Evolutionary conservation across 1,140 invertebrate species (phyloP).

Genomic region (Cotesia vestalis): DNA sequence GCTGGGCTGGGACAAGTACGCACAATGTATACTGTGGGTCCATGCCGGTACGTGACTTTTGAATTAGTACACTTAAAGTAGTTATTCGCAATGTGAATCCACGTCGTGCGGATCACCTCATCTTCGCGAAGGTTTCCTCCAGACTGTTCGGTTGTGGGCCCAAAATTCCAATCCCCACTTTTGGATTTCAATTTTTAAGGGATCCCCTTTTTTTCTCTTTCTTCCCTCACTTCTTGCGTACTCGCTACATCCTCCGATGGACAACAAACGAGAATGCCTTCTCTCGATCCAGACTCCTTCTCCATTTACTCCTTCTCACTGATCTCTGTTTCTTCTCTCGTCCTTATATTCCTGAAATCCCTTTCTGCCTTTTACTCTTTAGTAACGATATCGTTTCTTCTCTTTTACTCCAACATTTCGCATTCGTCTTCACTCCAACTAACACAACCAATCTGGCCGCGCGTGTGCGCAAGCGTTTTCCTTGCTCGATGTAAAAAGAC

Average conservation of each 20-base stretch:
- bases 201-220: slow-evolving; percentile 58
- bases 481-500: slow-evolving; percentile 53
- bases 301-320: slow-evolving; percentile 25
- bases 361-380: slow-evolving; percentile 35
- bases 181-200: slow-evolving; percentile 63
- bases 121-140: slow-evolving; percentile 63
- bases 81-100: slow-evolving; percentile 18
- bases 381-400: slow-evolving; percentile 32
- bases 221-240: slow-evolving; percentile 47
- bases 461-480: slow-evolving; percentile 34
- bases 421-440: slow-evolving; percentile 11
- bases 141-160: slow-evolving; percentile 63
- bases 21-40: slow-evolving; percentile 65
- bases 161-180: slow-evolving; percentile 66
- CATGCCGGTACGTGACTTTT: slow-evolving; percentile 54
- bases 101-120: slow-evolving; percentile 55
- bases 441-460: background rate
- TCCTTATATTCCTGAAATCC: slow-evolving; percentile 36
- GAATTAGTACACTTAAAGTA: slow-evolving; percentile 33
- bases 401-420: slow-evolving; percentile 26
- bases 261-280: slow-evolving; percentile 27
- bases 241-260: slow-evolving; percentile 39
- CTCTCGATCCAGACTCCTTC: slow-evolving; percentile 29
- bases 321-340: slow-evolving; percentile 34
- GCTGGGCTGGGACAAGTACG: slow-evolving; percentile 64